phyloP scores from a whole-genome alignment of 2,888 invertebrate genomes.

The Thyatira batis region DNA sequence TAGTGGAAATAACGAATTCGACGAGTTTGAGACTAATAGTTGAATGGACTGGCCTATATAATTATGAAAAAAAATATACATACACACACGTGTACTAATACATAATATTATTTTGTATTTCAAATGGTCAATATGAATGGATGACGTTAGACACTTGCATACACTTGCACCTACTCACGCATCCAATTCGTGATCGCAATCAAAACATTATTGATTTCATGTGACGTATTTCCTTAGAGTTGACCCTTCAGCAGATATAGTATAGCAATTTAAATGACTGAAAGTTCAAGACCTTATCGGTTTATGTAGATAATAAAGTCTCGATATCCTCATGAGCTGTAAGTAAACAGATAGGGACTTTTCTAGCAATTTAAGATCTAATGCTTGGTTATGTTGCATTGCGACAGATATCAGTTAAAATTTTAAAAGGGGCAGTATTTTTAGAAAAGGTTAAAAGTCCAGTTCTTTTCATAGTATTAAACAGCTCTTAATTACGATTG shows the following conservation, averaged over 20 bases:
- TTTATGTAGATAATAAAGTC: neutral
- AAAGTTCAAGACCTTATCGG: neutral
- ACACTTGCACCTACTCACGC: conserved; percentile 16
- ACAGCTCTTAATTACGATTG: too few species aligned
- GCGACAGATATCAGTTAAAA: neutral
- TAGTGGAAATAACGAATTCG: too few species aligned
- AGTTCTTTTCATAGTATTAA: too few species aligned
- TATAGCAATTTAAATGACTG: conserved; percentile 3
- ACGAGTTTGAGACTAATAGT: too few species aligned
- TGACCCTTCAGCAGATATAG: conserved; percentile 27
- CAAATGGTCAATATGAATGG: conserved; percentile 22
- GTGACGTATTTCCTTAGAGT: conserved; percentile 27
- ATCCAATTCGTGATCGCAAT: conserved; percentile 23
- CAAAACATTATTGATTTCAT: conserved; percentile 24
- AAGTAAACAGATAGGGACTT: neutral
- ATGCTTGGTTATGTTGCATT: neutral
- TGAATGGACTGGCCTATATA: too few species aligned
- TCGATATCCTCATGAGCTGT: neutral
- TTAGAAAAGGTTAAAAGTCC: too few species aligned
- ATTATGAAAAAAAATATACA: too few species aligned
- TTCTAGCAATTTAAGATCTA: neutral
- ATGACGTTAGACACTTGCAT: conserved; percentile 26
- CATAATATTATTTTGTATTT: too few species aligned
- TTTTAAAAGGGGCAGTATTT: neutral
- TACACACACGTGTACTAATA: too few species aligned